phyloP scores from a whole-genome alignment of 2,797 vertebrate genomes.

The Sebastes goodei region DNA sequence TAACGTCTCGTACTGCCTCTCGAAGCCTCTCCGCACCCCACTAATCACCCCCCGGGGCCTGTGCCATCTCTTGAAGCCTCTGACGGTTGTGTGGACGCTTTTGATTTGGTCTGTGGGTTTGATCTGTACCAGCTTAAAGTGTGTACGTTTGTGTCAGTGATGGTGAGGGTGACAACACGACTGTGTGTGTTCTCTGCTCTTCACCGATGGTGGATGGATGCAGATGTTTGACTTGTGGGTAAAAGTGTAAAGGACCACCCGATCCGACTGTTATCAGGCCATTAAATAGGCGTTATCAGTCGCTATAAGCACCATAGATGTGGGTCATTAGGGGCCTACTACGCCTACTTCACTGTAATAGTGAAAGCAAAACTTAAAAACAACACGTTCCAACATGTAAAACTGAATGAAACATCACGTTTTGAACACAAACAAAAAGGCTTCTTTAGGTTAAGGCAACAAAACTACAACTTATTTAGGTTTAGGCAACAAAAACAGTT shows the following conservation, averaged over 20 bases:
- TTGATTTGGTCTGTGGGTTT: not conserved
- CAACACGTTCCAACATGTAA: too few relatives aligned
- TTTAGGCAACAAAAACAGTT: too few relatives aligned
- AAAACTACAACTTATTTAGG: too few relatives aligned
- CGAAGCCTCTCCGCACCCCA: conserved; percentile 35
- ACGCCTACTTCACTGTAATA: too few relatives aligned
- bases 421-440: too few relatives aligned
- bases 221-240: not conserved
- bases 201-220: not conserved
- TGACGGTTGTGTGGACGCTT: not conserved
- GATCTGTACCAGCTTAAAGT: not conserved
- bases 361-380: too few relatives aligned
- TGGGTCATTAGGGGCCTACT: too few relatives aligned
- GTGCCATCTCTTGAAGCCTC: conserved; percentile 38
- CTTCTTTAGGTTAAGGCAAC: too few relatives aligned
- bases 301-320: too few relatives aligned
- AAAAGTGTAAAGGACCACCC: not conserved
- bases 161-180: not conserved
- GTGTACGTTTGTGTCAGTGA: not conserved
- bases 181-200: not conserved
- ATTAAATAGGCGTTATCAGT: too few relatives aligned
- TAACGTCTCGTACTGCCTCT: conserved; percentile 55
- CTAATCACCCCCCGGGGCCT: conserved; percentile 49
- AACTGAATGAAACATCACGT: too few relatives aligned
- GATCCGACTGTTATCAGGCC: too few relatives aligned